These are phyloP conservation scores for Pachymerium ferrugineum DNA, from an alignment of 2,888 invertebrate genomes.

Conservation along the genomic window DNA sequence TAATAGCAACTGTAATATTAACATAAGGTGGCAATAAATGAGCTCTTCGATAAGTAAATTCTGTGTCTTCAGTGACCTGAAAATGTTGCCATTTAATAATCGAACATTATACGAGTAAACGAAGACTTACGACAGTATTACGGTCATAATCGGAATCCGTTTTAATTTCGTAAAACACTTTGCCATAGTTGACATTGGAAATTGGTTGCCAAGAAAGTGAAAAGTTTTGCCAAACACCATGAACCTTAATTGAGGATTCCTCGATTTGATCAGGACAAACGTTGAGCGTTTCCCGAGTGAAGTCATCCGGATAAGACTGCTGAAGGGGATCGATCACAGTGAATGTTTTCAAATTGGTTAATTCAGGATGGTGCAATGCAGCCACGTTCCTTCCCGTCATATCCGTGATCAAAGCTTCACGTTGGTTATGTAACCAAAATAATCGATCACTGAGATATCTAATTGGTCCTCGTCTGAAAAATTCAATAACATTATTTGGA, in stretches of 20 bases:
- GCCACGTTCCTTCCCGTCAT: conserved; percentile 67
- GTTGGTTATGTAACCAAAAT: conserved; percentile 72
- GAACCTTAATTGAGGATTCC: conserved; percentile 60
- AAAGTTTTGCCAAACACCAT: conserved; percentile 72
- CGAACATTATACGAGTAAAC: neutral
- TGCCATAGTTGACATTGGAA: conserved; percentile 68
- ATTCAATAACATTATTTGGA: neutral
- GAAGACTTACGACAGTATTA: conserved; percentile 31
- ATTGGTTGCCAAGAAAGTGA: conserved; percentile 77
- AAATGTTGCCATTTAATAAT: conserved; percentile 17
- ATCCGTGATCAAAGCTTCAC: conserved; percentile 69
- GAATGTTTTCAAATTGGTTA: conserved; percentile 62
- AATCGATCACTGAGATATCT: conserved; percentile 75
- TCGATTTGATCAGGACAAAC: conserved; percentile 66
- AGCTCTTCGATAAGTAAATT: neutral
- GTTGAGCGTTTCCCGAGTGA: neutral
- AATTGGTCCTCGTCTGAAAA: conserved; percentile 54
- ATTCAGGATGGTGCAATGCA: conserved; percentile 49
- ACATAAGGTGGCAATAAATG: conserved; percentile 59
- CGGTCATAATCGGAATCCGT: conserved; percentile 30
- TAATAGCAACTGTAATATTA: conserved; percentile 63
- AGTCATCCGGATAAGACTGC: conserved; percentile 53
- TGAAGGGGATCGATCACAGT: conserved; percentile 66
- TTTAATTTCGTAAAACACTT: conserved; percentile 72
- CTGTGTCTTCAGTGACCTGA: conserved; percentile 29